These are phyloP conservation scores for Ctenochaetus hawaiiensis DNA, from an alignment of 2,797 vertebrate genomes.

Conservation along the genomic window DNA sequence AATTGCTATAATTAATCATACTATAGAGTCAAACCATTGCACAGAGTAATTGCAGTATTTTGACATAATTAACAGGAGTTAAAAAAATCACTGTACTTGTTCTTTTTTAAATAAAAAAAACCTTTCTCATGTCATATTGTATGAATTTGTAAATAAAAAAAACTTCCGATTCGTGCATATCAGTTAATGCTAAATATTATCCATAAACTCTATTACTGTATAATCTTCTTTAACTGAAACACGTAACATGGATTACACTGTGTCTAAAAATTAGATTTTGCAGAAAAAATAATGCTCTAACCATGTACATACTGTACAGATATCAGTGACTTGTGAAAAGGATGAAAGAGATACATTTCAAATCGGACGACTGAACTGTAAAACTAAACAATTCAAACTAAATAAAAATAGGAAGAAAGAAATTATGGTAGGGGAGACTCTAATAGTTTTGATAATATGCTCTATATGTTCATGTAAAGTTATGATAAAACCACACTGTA, in stretches of 20 bases:
- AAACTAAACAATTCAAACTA: background rate
- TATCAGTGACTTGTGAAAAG: too few relatives aligned
- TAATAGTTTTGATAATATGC: too few relatives aligned
- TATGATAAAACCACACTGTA: background rate
- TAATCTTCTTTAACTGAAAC: background rate
- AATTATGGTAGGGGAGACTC: background rate
- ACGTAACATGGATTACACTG: slow-evolving; percentile 1
- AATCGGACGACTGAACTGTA: background rate
- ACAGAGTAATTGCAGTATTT: background rate
- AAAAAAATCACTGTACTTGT: background rate
- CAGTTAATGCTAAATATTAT: background rate
- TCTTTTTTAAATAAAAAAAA: background rate
- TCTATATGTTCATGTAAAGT: background rate
- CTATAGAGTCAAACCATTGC: background rate
- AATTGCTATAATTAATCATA: background rate
- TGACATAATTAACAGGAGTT: background rate
- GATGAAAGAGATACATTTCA: background rate
- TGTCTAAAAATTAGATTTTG: background rate
- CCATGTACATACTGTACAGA: too few relatives aligned
- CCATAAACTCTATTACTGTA: background rate
- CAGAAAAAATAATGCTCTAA: too few relatives aligned
- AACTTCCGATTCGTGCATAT: background rate
- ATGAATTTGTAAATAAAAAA: background rate
- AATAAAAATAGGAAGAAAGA: background rate
- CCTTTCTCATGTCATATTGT: background rate